Conservation (phyloP, 2,113 vertebrate species). For the Puffinus mauretanicus region DNA sequence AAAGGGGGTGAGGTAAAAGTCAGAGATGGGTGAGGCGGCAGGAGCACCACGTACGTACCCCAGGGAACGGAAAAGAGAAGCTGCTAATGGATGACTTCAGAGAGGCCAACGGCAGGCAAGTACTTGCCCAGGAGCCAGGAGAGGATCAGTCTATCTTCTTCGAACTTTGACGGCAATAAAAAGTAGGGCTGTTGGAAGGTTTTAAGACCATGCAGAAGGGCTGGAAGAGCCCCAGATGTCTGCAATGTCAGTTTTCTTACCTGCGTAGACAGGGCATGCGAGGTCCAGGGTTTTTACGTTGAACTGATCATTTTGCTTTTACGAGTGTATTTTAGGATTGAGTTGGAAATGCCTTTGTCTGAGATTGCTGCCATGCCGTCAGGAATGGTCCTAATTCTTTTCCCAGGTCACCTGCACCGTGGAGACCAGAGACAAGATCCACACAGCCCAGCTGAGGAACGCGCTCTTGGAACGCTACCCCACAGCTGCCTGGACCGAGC, state of each 20-base stretch:
- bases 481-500: slow-evolving; percentile 78
- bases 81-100: background rate
- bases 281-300: background rate
- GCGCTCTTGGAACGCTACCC: slow-evolving; percentile 82
- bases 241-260: background rate
- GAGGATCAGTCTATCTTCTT: background rate
- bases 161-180: background rate
- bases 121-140: background rate
- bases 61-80: background rate
- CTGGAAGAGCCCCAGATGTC: background rate
- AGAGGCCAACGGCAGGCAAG: background rate
- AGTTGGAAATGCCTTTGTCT: background rate
- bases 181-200: background rate
- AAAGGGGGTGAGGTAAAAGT: background rate
- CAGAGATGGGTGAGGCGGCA: background rate
- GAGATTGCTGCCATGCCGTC: background rate
- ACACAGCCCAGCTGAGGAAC: slow-evolving; percentile 79
- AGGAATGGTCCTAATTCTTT: slow-evolving; percentile 51
- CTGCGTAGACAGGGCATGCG: background rate
- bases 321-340: background rate
- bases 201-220: background rate
- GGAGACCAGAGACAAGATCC: slow-evolving; percentile 85
- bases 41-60: background rate
- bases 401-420: slow-evolving; percentile 86
- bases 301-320: background rate